A percentile compares a stretch with the other conserved stretches of the same genome.
Conservation (phyloP, 2,797 vertebrate genomes). For the Macrochelys suwanniensis region DNA sequence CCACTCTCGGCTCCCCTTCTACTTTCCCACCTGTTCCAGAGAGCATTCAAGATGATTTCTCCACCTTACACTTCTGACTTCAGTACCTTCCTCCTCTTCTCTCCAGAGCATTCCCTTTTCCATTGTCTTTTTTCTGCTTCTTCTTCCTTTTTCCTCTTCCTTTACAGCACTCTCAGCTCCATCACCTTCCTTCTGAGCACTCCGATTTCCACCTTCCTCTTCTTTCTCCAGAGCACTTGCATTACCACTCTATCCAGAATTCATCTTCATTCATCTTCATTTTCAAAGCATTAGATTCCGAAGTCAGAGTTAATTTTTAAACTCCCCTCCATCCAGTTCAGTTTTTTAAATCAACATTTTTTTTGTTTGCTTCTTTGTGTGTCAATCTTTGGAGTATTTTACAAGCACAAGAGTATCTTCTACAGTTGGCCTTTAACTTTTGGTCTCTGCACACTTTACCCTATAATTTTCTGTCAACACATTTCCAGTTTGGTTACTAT, state of each 20-base stretch:
- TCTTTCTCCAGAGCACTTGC: neutral
- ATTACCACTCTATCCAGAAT: neutral
- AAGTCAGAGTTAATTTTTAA: neutral
- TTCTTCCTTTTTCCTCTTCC: neutral
- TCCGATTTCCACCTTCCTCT: neutral
- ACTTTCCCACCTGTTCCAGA: neutral
- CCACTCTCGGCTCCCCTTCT: accelerated
- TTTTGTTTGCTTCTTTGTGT: neutral
- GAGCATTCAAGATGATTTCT: neutral
- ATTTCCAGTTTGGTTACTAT: neutral
- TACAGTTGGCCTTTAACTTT: neutral
- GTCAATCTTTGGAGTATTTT: neutral
- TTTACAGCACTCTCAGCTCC: neutral
- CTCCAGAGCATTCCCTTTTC: neutral
- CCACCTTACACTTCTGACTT: neutral
- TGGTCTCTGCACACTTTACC: neutral
- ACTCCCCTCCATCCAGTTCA: neutral
- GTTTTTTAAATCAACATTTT: neutral
- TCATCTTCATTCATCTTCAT: neutral
- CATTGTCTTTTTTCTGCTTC: neutral
- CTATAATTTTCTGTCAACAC: neutral
- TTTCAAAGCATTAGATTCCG: neutral
- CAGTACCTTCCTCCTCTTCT: neutral
- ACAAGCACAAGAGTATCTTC: neutral
- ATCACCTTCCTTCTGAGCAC: neutral